Conservation (phyloP, 2,888 invertebrate species). For the Malacosoma neustria region DNA sequence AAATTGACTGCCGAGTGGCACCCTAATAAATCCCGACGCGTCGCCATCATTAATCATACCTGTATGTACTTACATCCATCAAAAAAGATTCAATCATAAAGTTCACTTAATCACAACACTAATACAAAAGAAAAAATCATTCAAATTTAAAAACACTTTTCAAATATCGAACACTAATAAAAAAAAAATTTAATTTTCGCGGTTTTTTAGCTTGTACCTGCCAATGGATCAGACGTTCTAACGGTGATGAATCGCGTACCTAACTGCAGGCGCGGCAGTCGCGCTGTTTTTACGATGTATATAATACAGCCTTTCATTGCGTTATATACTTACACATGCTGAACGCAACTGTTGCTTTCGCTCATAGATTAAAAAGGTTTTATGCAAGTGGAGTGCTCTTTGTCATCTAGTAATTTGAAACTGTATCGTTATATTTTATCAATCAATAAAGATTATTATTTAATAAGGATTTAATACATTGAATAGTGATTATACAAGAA, state of each 20-base stretch:
- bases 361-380: conserved; percentile 5
- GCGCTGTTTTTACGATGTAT: conserved; percentile 21
- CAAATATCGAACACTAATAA: conserved; percentile 3
- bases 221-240: conserved; percentile 28
- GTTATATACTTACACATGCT: conserved; percentile 18
- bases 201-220: conserved; percentile 13
- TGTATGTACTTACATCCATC: background rate
- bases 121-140: background rate
- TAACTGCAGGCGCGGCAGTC: conserved; percentile 35
- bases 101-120: background rate
- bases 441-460: no score
- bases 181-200: conserved; percentile 25
- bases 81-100: background rate
- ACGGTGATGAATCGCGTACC: conserved; percentile 39
- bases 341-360: conserved; percentile 31
- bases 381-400: background rate
- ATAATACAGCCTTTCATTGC: conserved; percentile 19
- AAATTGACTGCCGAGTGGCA: background rate
- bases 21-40: background rate
- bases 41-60: background rate
- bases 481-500: no score
- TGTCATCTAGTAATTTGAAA: background rate
- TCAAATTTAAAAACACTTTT: conserved; percentile 1
- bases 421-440: background rate
- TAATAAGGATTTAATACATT: no score